Evolutionary conservation across 2,113 vertebrate genomes (phyloP), one percentile per base, ranked within the genome.

Genomic region (Cephalopholis sonnerati): DNA sequence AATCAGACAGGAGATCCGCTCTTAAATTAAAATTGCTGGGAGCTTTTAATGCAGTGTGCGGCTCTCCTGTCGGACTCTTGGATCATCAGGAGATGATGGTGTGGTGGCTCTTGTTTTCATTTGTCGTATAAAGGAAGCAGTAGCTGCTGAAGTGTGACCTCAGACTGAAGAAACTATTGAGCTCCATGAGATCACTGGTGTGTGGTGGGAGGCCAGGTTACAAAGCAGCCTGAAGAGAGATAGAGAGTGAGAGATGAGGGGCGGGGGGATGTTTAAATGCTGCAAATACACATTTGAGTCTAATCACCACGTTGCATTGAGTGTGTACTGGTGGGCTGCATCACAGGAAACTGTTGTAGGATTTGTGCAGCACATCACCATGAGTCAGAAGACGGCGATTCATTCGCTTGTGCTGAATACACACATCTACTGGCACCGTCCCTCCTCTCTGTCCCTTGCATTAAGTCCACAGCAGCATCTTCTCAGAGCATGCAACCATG

Each of bases 131-230:
- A 5, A 22, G 50, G 58, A 41, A 17, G 53, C 20, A 13, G 54
- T 74, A 83, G 24, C 54, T 65, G 67, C 11, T 77, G 67, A 48
- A 48, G 61, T 73, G 78, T 77, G 73, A 69, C 58, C 59, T 71
- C 41, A 22, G 6, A 50, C 41, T 59, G 63, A 53, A 68, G 50
- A 69, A 74, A 62, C 48, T 3, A 36, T 29, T 74, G 57, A 79
- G 76, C 48, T 54, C 24, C 36, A 77, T 73, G 62, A 86, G 68
- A 74, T 74, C 29, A 48, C 9, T 64, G 69, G 51, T 82, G 22
- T 58, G 32, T 57, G 79, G 41, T 58, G 79, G 59, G 76, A 76
- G 54, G 72, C 44, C 55, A 24, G 17, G 71, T 66, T 63, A 39
- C 48, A 66, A 8, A 39, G 61, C 75, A 74, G 62, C 74, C 67